A percentile compares a stretch with the other conserved stretches of the same genome.
Evolutionary conservation across 2,113 vertebrate genomes (phyloP).

Genomic region (Abramis brama): DNA sequence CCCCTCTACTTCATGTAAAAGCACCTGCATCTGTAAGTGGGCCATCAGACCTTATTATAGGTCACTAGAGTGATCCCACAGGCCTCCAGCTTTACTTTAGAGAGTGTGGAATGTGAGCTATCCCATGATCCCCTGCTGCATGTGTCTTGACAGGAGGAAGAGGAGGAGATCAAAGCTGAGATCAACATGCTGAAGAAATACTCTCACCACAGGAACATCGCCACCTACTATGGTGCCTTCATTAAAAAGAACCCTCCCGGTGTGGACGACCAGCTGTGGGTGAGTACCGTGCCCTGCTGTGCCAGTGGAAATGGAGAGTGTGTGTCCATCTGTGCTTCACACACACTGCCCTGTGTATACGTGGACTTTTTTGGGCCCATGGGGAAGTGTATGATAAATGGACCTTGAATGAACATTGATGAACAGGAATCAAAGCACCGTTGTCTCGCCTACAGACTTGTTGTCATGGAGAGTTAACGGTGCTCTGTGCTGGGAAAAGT

Average conservation of each 20-base stretch:
- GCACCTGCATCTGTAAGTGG: slow-evolving; percentile 21
- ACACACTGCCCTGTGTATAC: slow-evolving; percentile 14
- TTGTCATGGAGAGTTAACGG: slow-evolving; percentile 14
- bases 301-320: not conserved
- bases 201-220: slow-evolving; percentile 95
- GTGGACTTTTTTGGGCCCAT: not conserved
- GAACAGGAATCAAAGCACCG: not conserved
- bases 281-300: slow-evolving; percentile 59
- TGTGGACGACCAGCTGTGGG: slow-evolving; percentile 96
- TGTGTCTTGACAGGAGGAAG: slow-evolving; percentile 77
- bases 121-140: not conserved
- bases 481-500: not conserved
- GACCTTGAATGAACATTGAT: slow-evolving; percentile 5
- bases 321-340: not conserved
- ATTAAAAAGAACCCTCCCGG: slow-evolving; percentile 96
- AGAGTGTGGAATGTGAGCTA: not conserved
- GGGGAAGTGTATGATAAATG: slow-evolving; percentile 5
- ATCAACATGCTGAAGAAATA: slow-evolving; percentile 99
- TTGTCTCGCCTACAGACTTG: not conserved
- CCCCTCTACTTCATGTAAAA: slow-evolving; percentile 19
- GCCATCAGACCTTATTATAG: slow-evolving; percentile 13
- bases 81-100: not conserved
- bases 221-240: slow-evolving; percentile 96
- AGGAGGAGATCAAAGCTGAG: slow-evolving; percentile 97
- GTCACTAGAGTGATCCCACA: slow-evolving; percentile 1